Conservation (phyloP, 2,888 invertebrate species). For the Noctua comes region DNA sequence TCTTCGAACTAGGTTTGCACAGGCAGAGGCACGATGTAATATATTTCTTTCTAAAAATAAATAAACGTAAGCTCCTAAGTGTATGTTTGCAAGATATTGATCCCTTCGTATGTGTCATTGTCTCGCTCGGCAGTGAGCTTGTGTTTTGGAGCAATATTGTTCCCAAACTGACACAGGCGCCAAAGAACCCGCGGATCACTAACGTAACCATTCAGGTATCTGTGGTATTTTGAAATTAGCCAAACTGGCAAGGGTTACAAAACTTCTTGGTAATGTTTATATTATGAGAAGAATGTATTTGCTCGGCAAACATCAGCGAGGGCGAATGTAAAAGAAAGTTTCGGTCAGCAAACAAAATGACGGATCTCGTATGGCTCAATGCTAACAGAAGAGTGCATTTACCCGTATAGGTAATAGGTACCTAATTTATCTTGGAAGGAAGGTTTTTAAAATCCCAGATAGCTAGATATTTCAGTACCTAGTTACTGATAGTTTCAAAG, state of each 20-base stretch:
- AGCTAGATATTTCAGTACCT: background rate
- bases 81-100: conserved; percentile 46
- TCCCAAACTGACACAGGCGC: conserved; percentile 24
- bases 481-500: background rate
- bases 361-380: conserved; percentile 19
- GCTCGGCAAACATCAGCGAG: conserved; percentile 47
- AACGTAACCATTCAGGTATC: conserved; percentile 1
- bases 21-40: background rate
- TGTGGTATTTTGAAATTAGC: conserved; percentile 30
- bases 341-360: conserved; percentile 48
- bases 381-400: conserved; percentile 10
- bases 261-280: conserved; percentile 46
- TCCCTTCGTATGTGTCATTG: conserved; percentile 47
- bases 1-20: background rate
- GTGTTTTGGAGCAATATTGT: conserved; percentile 34
- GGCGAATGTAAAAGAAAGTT: conserved; percentile 53
- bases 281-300: conserved; percentile 47
- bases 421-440: background rate
- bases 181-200: conserved; percentile 9
- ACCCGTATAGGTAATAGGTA: background rate
- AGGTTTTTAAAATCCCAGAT: background rate
- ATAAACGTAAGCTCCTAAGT: background rate
- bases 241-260: conserved; percentile 36
- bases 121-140: conserved; percentile 31
- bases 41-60: conserved; percentile 26